A percentile compares a stretch with the other conserved stretches of the same genome.
Evolutionary conservation across 1,140 invertebrate species (phyloP).

Genomic region (Heliconius hermathena): DNA sequence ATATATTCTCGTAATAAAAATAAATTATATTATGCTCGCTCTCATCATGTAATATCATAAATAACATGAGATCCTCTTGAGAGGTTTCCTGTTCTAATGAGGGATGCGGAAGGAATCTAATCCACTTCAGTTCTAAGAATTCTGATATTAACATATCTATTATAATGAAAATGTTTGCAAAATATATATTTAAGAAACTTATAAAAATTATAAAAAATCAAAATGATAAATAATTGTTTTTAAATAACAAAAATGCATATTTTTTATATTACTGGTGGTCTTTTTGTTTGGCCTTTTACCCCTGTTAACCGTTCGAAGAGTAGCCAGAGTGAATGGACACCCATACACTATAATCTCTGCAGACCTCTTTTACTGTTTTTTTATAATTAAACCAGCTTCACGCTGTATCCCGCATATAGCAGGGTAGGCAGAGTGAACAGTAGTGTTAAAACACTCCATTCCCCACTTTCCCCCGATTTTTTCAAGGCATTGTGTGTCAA

Average conservation of each 20-base stretch:
- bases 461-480: too few relatives aligned
- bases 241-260: not conserved
- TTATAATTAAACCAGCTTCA: too few relatives aligned
- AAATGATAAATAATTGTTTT: not conserved
- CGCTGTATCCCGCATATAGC: too few relatives aligned
- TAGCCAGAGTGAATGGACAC: too few relatives aligned
- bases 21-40: constrained; percentile 1
- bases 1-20: constrained; percentile 19
- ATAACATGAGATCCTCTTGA: constrained; percentile 16
- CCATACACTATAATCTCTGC: too few relatives aligned
- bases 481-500: too few relatives aligned
- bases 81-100: constrained; percentile 20
- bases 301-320: too few relatives aligned
- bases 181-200: not conserved
- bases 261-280: too few relatives aligned
- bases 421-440: too few relatives aligned
- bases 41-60: constrained; percentile 10
- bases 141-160: not conserved
- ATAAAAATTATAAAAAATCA: not conserved
- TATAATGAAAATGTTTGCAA: not conserved
- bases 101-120: constrained; percentile 5
- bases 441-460: too few relatives aligned
- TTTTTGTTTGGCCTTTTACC: too few relatives aligned
- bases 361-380: too few relatives aligned
- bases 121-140: constrained; percentile 3